These are phyloP conservation scores for Pollimyrus isidori DNA, from an alignment of 2,113 vertebrate species.

Conservation along the genomic window DNA sequence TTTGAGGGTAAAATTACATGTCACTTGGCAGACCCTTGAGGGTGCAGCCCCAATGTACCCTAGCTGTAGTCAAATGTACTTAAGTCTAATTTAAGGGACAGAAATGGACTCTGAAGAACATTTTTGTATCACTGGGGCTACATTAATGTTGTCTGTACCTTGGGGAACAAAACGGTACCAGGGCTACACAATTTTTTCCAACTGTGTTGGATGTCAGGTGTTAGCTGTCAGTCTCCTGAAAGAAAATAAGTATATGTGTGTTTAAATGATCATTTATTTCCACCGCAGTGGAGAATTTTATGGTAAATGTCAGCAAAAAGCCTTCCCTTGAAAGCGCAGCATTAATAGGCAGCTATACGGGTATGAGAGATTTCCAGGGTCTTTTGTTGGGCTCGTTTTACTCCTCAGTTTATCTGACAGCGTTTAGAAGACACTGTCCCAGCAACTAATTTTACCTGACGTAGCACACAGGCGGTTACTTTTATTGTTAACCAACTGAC, in stretches of 20 bases:
- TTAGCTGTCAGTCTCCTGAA: neutral
- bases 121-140: neutral
- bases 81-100: neutral
- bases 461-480: neutral
- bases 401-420: neutral
- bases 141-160: neutral
- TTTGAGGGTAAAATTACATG: neutral
- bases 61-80: too few species aligned
- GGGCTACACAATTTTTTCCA: neutral
- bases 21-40: neutral
- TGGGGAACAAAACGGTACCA: neutral
- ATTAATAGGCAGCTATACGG: neutral
- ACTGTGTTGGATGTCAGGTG: neutral
- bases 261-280: neutral
- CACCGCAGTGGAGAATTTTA: neutral
- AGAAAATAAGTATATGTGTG: neutral
- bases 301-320: neutral
- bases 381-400: neutral
- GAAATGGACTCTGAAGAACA: neutral
- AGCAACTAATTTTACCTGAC: neutral
- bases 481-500: neutral
- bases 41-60: too few species aligned
- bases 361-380: neutral
- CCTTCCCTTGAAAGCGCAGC: neutral
- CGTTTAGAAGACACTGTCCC: neutral